phyloP scores from a whole-genome alignment of 2,113 vertebrate species.

The Steatornis caripensis region DNA sequence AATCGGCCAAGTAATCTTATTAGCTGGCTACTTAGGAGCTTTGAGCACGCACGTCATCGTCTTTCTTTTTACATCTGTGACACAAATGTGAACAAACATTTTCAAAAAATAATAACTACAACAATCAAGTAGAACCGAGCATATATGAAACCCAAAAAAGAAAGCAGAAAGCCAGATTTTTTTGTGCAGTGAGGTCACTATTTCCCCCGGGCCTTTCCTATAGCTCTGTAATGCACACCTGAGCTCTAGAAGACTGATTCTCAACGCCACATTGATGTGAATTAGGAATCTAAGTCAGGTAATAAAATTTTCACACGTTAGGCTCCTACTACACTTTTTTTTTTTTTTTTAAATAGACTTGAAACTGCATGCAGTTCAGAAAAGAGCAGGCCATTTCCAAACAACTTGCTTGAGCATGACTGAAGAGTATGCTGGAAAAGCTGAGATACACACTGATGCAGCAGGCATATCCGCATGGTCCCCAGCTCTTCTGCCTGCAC shows the following conservation, averaged over 20 bases:
- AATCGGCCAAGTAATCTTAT: background rate
- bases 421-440: background rate
- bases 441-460: background rate
- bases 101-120: background rate
- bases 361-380: background rate
- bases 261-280: background rate
- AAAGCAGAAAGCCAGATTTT: background rate
- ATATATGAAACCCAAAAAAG: background rate
- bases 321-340: background rate
- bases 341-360: background rate
- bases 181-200: background rate
- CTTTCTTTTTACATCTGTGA: background rate
- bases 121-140: background rate
- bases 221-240: background rate
- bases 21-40: background rate
- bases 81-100: background rate
- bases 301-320: background rate
- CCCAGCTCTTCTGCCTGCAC: background rate
- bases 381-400: background rate
- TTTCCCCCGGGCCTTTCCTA: background rate
- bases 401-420: background rate
- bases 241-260: background rate
- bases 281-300: background rate
- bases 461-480: background rate
- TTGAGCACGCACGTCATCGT: background rate